These are phyloP conservation scores for Pongo abelii DNA, from an alignment of 2,113 vertebrate species.

Conservation along the genomic window DNA sequence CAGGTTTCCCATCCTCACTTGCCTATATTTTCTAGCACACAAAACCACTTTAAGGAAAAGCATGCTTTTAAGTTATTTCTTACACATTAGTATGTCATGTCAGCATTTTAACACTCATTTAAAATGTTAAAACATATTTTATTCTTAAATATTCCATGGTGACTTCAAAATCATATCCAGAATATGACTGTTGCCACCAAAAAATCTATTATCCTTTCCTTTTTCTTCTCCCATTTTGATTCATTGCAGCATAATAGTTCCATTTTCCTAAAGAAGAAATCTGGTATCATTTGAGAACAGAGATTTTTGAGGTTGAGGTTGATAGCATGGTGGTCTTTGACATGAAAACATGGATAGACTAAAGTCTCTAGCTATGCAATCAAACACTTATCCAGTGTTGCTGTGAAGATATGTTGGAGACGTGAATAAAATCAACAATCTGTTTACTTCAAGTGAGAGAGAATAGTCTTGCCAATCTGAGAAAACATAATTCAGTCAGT, in stretches of 20 bases:
- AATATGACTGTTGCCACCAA: neutral
- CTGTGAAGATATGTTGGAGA: neutral
- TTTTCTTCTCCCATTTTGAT: neutral
- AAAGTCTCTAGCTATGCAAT: neutral
- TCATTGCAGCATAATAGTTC: neutral
- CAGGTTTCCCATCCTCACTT: neutral
- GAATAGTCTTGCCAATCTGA: neutral
- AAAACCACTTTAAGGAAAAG: neutral
- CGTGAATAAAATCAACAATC: neutral
- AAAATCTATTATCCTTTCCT: neutral
- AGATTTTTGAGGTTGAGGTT: neutral
- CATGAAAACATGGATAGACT: neutral
- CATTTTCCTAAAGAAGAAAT: neutral
- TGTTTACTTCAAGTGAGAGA: neutral
- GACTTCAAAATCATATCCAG: neutral
- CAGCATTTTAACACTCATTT: neutral
- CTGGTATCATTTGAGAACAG: neutral
- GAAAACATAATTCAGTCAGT: neutral
- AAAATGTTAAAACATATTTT: neutral
- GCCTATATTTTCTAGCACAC: no score
- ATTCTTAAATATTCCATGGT: neutral
- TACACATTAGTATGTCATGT: neutral
- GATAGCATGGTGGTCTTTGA: neutral
- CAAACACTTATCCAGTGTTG: neutral
- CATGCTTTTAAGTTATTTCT: neutral